A percentile compares a stretch with the other conserved stretches of the same genome.
Evolutionary conservation across 2,113 vertebrate species (phyloP).

Genomic region (Bujurquina vittata): DNA sequence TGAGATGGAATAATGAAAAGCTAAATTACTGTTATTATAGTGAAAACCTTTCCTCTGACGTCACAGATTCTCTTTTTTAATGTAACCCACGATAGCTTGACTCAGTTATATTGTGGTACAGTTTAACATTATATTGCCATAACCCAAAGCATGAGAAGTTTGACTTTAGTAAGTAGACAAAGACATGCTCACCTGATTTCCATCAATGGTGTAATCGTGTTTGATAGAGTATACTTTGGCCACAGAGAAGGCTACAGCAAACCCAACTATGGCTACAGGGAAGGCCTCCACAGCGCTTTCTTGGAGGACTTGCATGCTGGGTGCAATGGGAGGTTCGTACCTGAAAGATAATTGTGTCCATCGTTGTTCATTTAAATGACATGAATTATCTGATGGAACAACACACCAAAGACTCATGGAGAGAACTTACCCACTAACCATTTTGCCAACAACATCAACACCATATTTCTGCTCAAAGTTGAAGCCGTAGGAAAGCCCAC

Average conservation of each 20-base stretch:
- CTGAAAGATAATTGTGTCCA: slow-evolving; percentile 71
- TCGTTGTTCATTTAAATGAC: neutral
- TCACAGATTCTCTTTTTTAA: neutral
- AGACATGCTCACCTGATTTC: slow-evolving; percentile 84
- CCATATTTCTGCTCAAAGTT: slow-evolving; percentile 81
- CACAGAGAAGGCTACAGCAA: slow-evolving; percentile 90
- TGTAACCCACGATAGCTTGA: neutral
- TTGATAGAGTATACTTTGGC: slow-evolving; percentile 92
- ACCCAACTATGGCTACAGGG: slow-evolving; percentile 87
- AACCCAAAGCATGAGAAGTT: neutral
- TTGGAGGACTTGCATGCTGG: slow-evolving; percentile 75
- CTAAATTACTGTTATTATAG: neutral
- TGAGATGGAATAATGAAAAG: slow-evolving; percentile 42
- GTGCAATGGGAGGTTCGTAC: slow-evolving; percentile 82
- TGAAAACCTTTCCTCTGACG: neutral
- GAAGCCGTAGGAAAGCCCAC: slow-evolving; percentile 85
- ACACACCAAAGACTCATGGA: neutral
- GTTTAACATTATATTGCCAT: neutral
- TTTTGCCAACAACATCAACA: slow-evolving; percentile 83
- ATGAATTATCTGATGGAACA: neutral
- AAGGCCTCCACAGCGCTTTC: slow-evolving; percentile 82
- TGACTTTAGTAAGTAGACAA: neutral
- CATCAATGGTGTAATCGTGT: slow-evolving; percentile 88
- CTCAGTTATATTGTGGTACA: neutral
- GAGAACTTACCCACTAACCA: slow-evolving; percentile 82